phyloP scores from a whole-genome alignment of 2,113 vertebrate species.

The Cepphus grylle region DNA sequence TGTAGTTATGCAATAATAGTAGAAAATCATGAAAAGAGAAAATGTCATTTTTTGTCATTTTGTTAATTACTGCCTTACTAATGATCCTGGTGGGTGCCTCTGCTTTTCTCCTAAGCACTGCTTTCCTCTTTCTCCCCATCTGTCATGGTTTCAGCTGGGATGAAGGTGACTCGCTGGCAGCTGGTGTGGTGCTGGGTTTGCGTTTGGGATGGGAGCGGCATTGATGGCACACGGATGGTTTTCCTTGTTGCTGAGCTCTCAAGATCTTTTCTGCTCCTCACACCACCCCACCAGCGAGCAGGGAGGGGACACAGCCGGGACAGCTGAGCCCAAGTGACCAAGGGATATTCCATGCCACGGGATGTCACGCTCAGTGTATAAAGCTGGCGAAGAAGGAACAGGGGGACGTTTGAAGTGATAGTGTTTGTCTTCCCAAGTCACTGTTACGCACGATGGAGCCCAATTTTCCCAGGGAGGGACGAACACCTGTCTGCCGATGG shows the following conservation, averaged over 20 bases:
- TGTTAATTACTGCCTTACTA: not conserved
- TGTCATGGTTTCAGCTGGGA: not conserved
- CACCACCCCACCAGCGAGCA: not conserved
- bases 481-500: not conserved
- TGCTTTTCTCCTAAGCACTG: not conserved
- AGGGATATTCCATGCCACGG: not conserved
- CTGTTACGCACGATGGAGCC: not conserved
- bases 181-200: not conserved
- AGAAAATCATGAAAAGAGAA: not conserved
- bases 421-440: not conserved
- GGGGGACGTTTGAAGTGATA: not conserved
- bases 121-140: not conserved
- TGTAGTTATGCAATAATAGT: not conserved
- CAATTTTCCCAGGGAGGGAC: not conserved
- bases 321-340: not conserved
- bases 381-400: not conserved
- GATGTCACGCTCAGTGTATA: not conserved
- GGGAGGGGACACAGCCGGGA: not conserved
- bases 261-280: not conserved
- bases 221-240: not conserved
- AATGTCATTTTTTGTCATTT: no score
- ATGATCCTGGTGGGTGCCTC: not conserved
- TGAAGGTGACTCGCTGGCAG: no score
- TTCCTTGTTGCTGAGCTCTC: not conserved
- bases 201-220: not conserved